Base-by-base conservation (phyloP, 2,888 invertebrate genomes). In the Nomada lathburiana region DNA sequence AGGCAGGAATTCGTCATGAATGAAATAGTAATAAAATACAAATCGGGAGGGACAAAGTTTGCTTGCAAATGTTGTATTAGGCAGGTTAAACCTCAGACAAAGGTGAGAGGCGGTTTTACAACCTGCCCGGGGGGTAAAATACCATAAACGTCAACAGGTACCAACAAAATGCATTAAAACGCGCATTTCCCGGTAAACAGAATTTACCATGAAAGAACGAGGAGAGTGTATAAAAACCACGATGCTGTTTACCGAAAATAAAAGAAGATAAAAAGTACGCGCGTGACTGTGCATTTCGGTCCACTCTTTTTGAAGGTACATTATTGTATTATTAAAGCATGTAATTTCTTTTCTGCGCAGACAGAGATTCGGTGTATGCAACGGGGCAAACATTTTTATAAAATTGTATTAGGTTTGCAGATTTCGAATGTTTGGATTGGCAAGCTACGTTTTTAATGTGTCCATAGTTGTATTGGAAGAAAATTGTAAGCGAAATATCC, bases 261-360 rank as follows among this genome's bases (percentile, higher is more conserved):
- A 16, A 53, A 53, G n/a, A 20, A 20, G 53, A 53, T 53, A 20
- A 5, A 53, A 53, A 9, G 53, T 53, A 10, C n/a, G 20, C 20
- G 20, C 52, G 52, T 67, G 53, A 67, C 36, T 18, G 5, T 20
- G 36, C n/a, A 67, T 67, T 53, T 53, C 53, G 20, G 36, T 36
- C 4, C 16, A 36, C 16, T 53, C 16, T 36, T 10, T 9, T 53
- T 16, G 16, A 2, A 18, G 11, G 20, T n/a, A n/a, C n/a, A n/a
- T n/a, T n/a, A n/a, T n/a, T n/a, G n/a, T n/a, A 20, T 53, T 20
- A 20, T 53, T 53, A 53, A 53, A 53, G n/a, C 9, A 53, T 20
- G n/a, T n/a, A 36, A 53, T 67, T 53, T 67, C 16, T 36, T 67
- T 23, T 7, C 36, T 7, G 36, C 36, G 1, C 7, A 36, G 7